phyloP scores from a whole-genome alignment of 1,140 invertebrate species.

The Heliconius himera region DNA sequence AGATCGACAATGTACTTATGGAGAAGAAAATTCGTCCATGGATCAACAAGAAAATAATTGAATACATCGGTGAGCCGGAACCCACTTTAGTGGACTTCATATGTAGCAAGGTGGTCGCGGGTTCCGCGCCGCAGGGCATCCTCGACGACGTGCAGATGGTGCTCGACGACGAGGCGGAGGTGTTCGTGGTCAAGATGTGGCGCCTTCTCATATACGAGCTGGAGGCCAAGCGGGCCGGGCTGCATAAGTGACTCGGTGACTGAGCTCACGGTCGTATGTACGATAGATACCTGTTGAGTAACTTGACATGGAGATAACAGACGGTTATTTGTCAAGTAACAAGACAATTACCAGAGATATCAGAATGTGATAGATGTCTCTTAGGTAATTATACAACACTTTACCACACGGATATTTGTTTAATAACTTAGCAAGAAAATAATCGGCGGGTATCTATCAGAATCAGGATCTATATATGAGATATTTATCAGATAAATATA shows the following conservation, averaged over 20 bases:
- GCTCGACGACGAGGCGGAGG: slow-evolving; percentile 99
- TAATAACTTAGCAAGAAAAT: too few species aligned
- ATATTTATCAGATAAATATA: too few species aligned
- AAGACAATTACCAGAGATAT: too few species aligned
- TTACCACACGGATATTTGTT: too few species aligned
- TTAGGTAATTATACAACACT: too few species aligned
- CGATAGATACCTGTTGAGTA: too few species aligned
- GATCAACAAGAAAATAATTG: slow-evolving; percentile 99
- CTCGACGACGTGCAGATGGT: slow-evolving; percentile 99
- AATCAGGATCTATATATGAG: too few species aligned
- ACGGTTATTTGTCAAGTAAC: too few species aligned
- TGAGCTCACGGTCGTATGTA: too few species aligned
- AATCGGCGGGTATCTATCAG: background rate
- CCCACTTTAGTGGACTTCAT: slow-evolving; percentile 99
- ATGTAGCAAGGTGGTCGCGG: slow-evolving; percentile 97
- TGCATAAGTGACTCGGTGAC: slow-evolving; percentile 84
- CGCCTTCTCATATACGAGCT: slow-evolving; percentile 99
- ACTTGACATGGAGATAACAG: too few species aligned
- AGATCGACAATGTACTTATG: slow-evolving; percentile 90
- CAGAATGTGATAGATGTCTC: too few species aligned
- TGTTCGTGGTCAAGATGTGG: slow-evolving; percentile 99
- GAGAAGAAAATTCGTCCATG: slow-evolving; percentile 98
- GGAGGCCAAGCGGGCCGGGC: slow-evolving; percentile 96
- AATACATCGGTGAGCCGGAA: slow-evolving; percentile 99
- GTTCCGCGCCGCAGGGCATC: slow-evolving; percentile 95